Base-by-base conservation (phyloP, 2,888 invertebrate species). In the Pseudococcus longispinus region DNA sequence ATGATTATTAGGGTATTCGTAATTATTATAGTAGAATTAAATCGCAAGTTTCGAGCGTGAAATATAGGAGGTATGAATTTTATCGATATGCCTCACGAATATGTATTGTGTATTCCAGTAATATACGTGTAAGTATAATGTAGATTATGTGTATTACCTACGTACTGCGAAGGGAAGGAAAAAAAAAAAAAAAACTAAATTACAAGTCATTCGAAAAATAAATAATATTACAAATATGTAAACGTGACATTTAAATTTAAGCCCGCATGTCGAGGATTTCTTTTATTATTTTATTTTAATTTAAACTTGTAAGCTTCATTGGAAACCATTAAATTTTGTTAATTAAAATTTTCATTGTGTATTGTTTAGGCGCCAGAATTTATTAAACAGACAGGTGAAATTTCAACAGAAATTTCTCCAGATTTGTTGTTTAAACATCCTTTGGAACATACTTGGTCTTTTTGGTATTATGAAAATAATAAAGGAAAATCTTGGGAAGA, bases 381-480 rank as follows among this genome's bases (percentile, higher is more conserved):
- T 74, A 74, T 44, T 46, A 32, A 74, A 32, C 74, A 44, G 85
- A 46, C 13, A 46, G 85, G 85, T 46, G 85, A 85, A 85, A 85
- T 85, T 85, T 85, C 77, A 18, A 26, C 29, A 8, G 85, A 85
- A 85, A 85, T 85, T 85, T 85, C 85, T 20, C 70, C 85, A 46
- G 85, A 85, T 44, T 46, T 85, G 74, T 85, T 85, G 85, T 85
- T 89, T 88, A 98, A 98, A 91, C 98, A 98, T 92, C 98, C 98
- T 13, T 92, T 99, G 89, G 97, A 98, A 91, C 96, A 97, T 91
- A 95, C 94, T 88, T 99, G 99, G 99, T 97, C 98, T 18, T 93
- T 99, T 88, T 99, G 99, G 99, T 99, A 98, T 91, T 97, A 95
- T 90, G 98, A 99, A 91, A 96, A 95, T 90, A 98, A 98, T 91